Evolutionary conservation across 2,888 invertebrate genomes (phyloP).

Genomic region (Pheosia gnoma): DNA sequence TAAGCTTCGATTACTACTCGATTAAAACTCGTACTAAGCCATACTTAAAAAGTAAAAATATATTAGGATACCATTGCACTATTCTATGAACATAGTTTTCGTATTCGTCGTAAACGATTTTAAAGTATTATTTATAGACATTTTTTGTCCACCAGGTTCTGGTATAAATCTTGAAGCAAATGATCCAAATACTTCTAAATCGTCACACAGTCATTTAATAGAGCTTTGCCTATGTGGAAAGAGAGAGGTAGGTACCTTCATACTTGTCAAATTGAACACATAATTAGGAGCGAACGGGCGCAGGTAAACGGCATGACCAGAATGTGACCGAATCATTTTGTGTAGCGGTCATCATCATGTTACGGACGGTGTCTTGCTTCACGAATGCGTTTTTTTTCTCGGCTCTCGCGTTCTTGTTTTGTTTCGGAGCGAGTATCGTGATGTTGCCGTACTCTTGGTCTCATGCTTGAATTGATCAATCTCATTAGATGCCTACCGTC

Average conservation of each 20-base stretch:
- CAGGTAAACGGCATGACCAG: constrained; percentile 70
- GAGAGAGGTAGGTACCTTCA: constrained; percentile 32
- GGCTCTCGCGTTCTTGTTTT: constrained; percentile 10
- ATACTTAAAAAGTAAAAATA: too few species aligned
- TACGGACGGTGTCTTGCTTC: constrained; percentile 40
- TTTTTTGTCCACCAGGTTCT: too few species aligned
- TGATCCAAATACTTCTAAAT: constrained; percentile 37
- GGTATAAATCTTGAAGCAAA: constrained; percentile 6
- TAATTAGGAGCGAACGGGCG: constrained; percentile 65
- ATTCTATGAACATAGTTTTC: too few species aligned
- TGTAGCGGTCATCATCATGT: constrained; percentile 64
- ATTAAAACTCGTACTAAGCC: too few species aligned
- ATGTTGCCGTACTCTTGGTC: constrained; percentile 3
- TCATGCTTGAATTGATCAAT: background rate
- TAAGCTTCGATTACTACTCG: too few species aligned
- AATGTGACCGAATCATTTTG: constrained; percentile 77
- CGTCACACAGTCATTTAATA: constrained; percentile 39
- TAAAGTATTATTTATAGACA: too few species aligned
- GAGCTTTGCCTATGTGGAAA: constrained; percentile 42
- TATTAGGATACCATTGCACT: too few species aligned
- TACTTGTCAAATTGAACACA: constrained; percentile 56
- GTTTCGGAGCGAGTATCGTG: background rate
- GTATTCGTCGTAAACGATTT: too few species aligned
- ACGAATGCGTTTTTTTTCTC: constrained; percentile 19
- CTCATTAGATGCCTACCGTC: background rate